Conservation (phyloP, 2,797 vertebrate species). For the Ataeniobius toweri region DNA sequence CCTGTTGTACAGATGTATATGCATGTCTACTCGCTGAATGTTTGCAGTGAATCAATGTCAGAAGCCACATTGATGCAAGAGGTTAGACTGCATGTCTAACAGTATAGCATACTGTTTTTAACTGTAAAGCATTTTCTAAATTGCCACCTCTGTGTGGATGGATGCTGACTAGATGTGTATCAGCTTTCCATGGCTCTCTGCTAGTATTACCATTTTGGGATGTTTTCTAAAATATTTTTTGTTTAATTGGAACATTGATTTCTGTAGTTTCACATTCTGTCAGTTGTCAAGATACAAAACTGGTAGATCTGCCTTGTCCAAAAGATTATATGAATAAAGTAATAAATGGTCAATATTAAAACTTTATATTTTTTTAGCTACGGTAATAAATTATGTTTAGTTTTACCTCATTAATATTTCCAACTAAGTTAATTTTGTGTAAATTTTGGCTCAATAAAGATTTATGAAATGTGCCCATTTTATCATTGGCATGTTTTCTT, state of each 20-base stretch:
- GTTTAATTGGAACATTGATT: not conserved
- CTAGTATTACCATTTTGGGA: not conserved
- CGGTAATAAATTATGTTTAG: not conserved
- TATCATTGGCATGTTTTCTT: not conserved
- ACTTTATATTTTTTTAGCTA: not conserved
- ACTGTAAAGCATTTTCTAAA: slow-evolving; percentile 42
- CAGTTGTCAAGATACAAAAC: not conserved
- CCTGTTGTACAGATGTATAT: slow-evolving; percentile 6
- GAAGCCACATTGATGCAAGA: slow-evolving; percentile 22
- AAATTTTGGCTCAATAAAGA: not conserved
- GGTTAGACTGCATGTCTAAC: slow-evolving; percentile 20
- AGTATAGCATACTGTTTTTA: slow-evolving; percentile 34
- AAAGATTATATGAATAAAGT: not conserved
- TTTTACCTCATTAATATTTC: not conserved
- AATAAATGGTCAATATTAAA: not conserved
- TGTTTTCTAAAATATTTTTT: not conserved
- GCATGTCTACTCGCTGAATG: slow-evolving; percentile 22
- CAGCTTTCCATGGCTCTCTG: slow-evolving; percentile 9
- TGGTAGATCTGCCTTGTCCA: not conserved
- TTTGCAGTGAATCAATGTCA: slow-evolving; percentile 32
- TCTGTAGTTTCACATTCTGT: not conserved
- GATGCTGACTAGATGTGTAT: slow-evolving; percentile 19
- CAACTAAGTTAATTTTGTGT: not conserved
- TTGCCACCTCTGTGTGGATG: slow-evolving; percentile 38
- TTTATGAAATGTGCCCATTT: not conserved